Percentiles rank a stretch among this genome's conserved stretches.
Evolutionary conservation across 2,888 invertebrate genomes (phyloP).

Genomic region (Idaea biselata): DNA sequence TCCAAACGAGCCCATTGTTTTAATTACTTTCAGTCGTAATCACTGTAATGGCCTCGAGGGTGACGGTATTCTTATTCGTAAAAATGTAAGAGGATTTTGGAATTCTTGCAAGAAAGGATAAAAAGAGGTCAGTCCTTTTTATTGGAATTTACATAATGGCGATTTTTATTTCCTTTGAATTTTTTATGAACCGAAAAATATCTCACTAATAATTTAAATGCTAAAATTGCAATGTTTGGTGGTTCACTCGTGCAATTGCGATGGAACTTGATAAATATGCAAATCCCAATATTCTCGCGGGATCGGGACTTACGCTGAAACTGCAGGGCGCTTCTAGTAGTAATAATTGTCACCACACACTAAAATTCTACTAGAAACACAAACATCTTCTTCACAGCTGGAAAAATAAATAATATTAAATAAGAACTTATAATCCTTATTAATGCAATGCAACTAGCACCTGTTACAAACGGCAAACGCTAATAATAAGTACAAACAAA

Average conservation of each 20-base stretch:
- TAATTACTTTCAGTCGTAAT: slow-evolving; percentile 1
- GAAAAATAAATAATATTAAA: not conserved
- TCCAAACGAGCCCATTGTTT: not conserved
- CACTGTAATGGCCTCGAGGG: not conserved
- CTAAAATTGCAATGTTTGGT: too few relatives aligned
- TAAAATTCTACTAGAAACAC: not conserved
- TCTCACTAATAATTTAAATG: too few relatives aligned
- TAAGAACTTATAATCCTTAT: not conserved
- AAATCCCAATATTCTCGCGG: too few relatives aligned
- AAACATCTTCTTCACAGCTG: not conserved
- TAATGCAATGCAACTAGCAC: not conserved
- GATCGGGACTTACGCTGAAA: too few relatives aligned
- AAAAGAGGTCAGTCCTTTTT: not conserved
- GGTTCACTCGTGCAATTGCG: too few relatives aligned
- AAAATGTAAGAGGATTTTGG: not conserved
- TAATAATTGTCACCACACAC: too few relatives aligned
- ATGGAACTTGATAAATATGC: too few relatives aligned
- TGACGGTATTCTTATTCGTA: not conserved
- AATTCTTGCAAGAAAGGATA: not conserved
- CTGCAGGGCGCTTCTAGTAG: too few relatives aligned
- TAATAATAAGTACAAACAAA: not conserved
- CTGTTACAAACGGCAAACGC: not conserved
- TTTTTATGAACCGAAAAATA: too few relatives aligned
- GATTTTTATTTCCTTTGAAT: not conserved
- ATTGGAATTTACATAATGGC: not conserved